Conservation (phyloP, 2,888 invertebrate species). For the Chloromyia formosa region DNA sequence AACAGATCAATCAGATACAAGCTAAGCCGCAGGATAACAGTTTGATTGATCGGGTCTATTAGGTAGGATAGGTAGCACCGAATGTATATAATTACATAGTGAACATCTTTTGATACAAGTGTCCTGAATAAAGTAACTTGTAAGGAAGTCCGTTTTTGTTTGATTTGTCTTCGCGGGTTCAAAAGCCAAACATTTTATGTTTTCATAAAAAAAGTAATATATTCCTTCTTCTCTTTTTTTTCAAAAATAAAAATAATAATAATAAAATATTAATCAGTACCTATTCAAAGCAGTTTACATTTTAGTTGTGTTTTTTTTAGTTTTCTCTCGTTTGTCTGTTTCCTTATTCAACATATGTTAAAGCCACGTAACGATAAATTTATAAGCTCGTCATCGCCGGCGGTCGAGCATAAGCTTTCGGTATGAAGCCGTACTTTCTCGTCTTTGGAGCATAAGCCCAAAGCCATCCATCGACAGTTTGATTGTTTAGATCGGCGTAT, state of each 20-base stretch:
- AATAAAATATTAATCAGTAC: conserved; percentile 39
- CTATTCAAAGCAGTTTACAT: conserved; percentile 20
- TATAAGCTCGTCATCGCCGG: conserved; percentile 84
- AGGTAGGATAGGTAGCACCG: conserved; percentile 51
- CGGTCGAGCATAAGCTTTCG: conserved; percentile 91
- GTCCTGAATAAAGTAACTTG: not conserved
- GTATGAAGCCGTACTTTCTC: conserved; percentile 92
- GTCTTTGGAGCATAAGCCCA: conserved; percentile 96
- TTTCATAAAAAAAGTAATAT: conserved; percentile 33
- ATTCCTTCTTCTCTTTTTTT: conserved; percentile 2
- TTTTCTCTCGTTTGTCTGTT: not conserved
- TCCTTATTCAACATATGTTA: not conserved
- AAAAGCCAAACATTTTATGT: not conserved
- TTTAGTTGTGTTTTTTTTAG: conserved; percentile 11
- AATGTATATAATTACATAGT: not conserved
- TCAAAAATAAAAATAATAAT: conserved; percentile 10
- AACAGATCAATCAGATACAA: conserved; percentile 65
- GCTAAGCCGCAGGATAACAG: conserved; percentile 79
- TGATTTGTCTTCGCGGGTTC: not conserved
- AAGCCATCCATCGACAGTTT: conserved; percentile 93
- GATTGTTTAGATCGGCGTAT: conserved; percentile 91
- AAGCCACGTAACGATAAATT: not conserved
- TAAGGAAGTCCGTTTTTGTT: not conserved
- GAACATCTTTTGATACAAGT: not conserved
- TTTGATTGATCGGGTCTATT: conserved; percentile 88